Evolutionary conservation across 2,113 vertebrate genomes (phyloP).

Genomic region (Corythornis cristatus): DNA sequence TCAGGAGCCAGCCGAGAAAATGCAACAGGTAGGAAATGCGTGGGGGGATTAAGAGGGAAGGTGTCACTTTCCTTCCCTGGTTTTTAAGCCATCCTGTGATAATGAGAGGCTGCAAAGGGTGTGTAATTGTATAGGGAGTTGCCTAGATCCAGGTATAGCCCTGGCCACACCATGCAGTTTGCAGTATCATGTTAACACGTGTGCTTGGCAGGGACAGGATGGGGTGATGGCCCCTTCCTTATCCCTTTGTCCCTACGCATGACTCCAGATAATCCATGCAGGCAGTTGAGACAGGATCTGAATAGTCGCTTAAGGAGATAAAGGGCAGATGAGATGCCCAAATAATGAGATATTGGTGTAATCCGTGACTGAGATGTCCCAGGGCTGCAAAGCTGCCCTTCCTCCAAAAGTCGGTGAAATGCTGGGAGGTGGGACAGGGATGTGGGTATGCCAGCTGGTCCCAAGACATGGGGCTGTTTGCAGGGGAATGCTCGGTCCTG

Average conservation of each 20-base stretch:
- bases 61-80: not conserved
- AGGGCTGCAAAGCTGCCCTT: not conserved
- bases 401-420: not conserved
- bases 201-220: not conserved
- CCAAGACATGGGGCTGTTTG: fast-evolving
- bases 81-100: not conserved
- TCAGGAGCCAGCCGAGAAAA: not conserved
- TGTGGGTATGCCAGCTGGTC: not conserved
- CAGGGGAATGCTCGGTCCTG: not conserved
- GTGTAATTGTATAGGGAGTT: not conserved
- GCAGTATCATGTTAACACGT: not conserved
- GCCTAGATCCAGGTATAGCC: not conserved
- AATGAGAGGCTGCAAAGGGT: not conserved
- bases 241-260: fast-evolving
- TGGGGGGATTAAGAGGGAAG: not conserved
- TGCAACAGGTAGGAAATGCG: fast-evolving
- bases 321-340: not conserved
- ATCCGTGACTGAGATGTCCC: fast-evolving
- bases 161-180: not conserved
- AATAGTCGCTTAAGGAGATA: not conserved
- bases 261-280: not conserved
- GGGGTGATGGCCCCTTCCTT: not conserved
- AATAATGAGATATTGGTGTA: not conserved
- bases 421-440: not conserved
- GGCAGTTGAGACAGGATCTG: not conserved